These are phyloP conservation scores for Leiothrix lutea DNA, from an alignment of 2,113 vertebrate species.

Conservation along the genomic window DNA sequence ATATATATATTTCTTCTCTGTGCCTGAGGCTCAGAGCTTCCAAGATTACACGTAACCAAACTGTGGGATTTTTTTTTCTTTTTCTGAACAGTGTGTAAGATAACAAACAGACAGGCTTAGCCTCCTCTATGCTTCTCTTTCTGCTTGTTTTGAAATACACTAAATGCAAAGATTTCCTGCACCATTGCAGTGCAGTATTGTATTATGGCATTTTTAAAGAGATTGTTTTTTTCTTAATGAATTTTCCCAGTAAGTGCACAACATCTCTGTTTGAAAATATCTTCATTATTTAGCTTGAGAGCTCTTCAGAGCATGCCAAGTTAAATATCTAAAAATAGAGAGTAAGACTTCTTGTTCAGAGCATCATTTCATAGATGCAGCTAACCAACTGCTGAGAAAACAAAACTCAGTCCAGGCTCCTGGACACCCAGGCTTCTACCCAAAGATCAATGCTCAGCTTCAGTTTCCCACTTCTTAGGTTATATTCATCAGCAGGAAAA, in stretches of 20 bases:
- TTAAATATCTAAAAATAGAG: not conserved
- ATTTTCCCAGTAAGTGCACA: not conserved
- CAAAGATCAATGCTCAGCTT: not conserved
- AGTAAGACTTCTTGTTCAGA: not conserved
- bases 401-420: not conserved
- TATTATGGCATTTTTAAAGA: not conserved
- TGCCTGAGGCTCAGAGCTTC: not conserved
- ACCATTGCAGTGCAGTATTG: not conserved
- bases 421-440: not conserved
- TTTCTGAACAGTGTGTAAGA: not conserved
- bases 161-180: not conserved
- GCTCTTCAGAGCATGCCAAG: rapidly evolving
- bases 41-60: not conserved
- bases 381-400: not conserved
- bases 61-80: not conserved
- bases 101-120: not conserved
- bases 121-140: not conserved
- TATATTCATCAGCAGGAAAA: not conserved
- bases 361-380: not conserved
- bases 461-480: not conserved
- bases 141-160: not conserved
- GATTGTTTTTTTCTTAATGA: not conserved
- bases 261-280: not conserved
- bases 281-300: not conserved
- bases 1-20: not conserved